Percentiles rank a stretch among this genome's conserved stretches.
These are phyloP conservation scores for Ypsolopha sequella DNA, from an alignment of 2,888 invertebrate genomes.

Conservation along the genomic window DNA sequence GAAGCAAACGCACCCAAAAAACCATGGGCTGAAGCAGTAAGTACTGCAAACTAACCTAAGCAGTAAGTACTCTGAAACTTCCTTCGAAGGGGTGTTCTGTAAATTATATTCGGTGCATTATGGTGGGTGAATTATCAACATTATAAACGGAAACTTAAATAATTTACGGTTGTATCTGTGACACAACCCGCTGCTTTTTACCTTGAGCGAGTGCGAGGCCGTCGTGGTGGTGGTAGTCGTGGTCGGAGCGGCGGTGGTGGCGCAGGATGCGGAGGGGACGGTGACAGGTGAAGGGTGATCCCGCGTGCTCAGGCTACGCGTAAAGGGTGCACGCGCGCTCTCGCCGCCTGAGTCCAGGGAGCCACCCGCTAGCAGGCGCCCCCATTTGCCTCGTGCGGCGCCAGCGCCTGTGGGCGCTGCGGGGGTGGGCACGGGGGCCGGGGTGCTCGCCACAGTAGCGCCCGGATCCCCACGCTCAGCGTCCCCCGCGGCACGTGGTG, in stretches of 20 bases:
- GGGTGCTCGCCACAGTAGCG: constrained; percentile 34
- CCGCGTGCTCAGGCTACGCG: constrained; percentile 53
- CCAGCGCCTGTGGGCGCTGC: constrained; percentile 22
- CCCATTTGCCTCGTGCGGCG: constrained; percentile 79
- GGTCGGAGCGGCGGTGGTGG: constrained; percentile 55
- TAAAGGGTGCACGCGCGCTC: constrained; percentile 52
- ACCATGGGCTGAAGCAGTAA: too few species aligned
- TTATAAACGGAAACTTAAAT: too few species aligned
- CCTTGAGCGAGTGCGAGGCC: constrained; percentile 41
- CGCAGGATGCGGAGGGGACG: constrained; percentile 23
- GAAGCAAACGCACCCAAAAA: too few species aligned
- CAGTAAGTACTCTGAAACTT: too few species aligned
- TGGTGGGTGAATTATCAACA: too few species aligned
- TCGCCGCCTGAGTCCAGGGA: constrained; percentile 78
- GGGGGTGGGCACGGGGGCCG: constrained; percentile 49
- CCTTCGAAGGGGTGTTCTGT: too few species aligned
- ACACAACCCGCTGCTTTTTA: constrained; percentile 8
- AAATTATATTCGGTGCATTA: too few species aligned
- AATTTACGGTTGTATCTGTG: too few species aligned
- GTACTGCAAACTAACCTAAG: too few species aligned
- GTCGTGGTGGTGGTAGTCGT: constrained; percentile 64
- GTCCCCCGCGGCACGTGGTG: constrained; percentile 22
- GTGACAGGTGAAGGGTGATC: constrained; percentile 62
- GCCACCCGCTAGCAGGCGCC: constrained; percentile 82
- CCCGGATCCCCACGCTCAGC: constrained; percentile 4